phyloP scores from a whole-genome alignment of 2,888 invertebrate genomes.

The Sylvicola cinctus region DNA sequence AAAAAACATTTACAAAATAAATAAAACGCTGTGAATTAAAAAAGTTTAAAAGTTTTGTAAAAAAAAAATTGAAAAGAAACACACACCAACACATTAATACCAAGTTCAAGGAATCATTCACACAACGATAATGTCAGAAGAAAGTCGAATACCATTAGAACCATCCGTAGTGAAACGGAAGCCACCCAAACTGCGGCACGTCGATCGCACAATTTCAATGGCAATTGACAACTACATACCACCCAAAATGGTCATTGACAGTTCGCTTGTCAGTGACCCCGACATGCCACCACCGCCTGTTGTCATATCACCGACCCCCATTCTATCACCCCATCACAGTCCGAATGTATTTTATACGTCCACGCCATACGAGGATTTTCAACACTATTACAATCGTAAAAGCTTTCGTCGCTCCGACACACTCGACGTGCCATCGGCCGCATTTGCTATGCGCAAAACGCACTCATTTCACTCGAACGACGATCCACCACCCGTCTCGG shows the following conservation, averaged over 20 bases:
- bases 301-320: conserved; percentile 17
- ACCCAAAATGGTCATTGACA: conserved; percentile 8
- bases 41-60: no score
- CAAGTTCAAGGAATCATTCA: not conserved
- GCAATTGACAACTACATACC: conserved; percentile 26
- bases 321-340: conserved; percentile 6
- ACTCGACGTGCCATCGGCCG: conserved; percentile 24
- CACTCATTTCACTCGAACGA: conserved; percentile 26
- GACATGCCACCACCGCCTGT: conserved; percentile 19
- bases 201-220: conserved; percentile 25
- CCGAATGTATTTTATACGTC: not conserved
- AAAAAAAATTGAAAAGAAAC: not conserved
- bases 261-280: conserved; percentile 8
- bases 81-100: not conserved
- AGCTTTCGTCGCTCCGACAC: conserved; percentile 22
- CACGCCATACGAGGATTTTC: not conserved
- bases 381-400: not conserved
- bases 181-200: conserved; percentile 25
- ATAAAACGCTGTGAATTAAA: no score
- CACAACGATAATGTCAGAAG: not conserved
- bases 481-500: conserved; percentile 17
- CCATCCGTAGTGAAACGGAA: conserved; percentile 24
- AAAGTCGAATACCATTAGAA: conserved; percentile 8
- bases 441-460: conserved; percentile 26
- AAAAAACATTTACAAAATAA: no score